Conservation (phyloP, 2,113 vertebrate genomes). For the cattle (Bos taurus) region DNA sequence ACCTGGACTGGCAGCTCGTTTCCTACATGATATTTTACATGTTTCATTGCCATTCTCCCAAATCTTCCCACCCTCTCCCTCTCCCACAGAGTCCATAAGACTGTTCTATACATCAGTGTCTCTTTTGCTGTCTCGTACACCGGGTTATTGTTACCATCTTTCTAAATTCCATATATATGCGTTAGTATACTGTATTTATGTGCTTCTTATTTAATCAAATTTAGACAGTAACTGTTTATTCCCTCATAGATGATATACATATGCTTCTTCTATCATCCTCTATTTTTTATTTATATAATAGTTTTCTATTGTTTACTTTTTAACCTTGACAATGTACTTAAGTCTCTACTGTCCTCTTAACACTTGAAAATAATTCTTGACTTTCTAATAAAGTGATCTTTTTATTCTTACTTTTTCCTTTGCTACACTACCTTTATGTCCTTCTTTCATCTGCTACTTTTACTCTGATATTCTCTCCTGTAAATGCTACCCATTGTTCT, state of each 20-base stretch:
- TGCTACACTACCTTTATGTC: background rate
- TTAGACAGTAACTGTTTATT: background rate
- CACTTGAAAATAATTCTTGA: background rate
- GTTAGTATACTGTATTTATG: too few relatives aligned
- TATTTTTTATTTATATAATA: background rate
- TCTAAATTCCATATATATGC: too few relatives aligned
- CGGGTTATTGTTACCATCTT: too few relatives aligned
- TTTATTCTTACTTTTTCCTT: background rate
- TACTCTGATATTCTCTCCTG: background rate
- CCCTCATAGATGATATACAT: background rate
- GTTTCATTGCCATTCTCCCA: too few relatives aligned
- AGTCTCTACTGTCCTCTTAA: background rate
- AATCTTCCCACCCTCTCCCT: too few relatives aligned
- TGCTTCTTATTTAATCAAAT: background rate
- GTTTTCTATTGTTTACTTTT: background rate
- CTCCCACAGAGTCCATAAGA: too few relatives aligned
- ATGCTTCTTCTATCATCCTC: background rate
- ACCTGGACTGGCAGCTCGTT: too few relatives aligned
- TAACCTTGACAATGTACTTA: background rate
- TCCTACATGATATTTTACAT: too few relatives aligned
- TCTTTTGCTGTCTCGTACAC: too few relatives aligned
- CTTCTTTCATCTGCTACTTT: background rate
- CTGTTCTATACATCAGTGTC: too few relatives aligned
- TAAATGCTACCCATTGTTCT: background rate
- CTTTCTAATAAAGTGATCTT: background rate